phyloP scores from a whole-genome alignment of 2,113 vertebrate species.

The Falco punctatus region DNA sequence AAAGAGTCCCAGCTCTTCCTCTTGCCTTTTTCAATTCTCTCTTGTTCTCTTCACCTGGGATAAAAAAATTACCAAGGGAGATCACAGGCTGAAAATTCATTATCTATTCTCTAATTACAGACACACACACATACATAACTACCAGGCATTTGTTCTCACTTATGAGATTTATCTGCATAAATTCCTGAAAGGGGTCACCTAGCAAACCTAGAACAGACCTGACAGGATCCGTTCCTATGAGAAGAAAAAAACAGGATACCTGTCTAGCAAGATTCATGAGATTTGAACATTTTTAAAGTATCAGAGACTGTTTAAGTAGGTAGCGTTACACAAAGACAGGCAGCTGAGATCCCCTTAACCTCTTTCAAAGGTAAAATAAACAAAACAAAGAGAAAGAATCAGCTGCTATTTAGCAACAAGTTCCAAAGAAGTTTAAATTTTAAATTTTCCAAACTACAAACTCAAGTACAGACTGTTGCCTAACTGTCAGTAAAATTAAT shows the following conservation, averaged over 20 bases:
- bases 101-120: constrained; percentile 24
- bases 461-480: not conserved
- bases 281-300: not conserved
- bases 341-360: not conserved
- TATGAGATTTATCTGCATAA: not conserved
- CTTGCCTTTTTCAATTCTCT: not conserved
- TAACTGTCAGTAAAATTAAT: not conserved
- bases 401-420: not conserved
- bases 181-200: not conserved
- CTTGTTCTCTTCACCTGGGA: not conserved
- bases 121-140: not conserved
- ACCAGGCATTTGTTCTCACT: not conserved
- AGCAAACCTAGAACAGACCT: not conserved
- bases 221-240: not conserved
- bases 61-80: not conserved
- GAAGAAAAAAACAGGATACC: not conserved
- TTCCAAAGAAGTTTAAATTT: not conserved
- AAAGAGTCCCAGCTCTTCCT: not conserved
- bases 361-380: not conserved
- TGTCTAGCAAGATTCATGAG: not conserved
- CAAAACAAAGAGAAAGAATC: not conserved
- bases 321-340: not conserved
- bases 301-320: not conserved
- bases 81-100: not conserved
- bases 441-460: not conserved